A percentile compares a stretch with the other conserved stretches of the same genome.
phyloP scores from a whole-genome alignment of 2,888 invertebrate genomes.

The Pachydiplax longipennis region DNA sequence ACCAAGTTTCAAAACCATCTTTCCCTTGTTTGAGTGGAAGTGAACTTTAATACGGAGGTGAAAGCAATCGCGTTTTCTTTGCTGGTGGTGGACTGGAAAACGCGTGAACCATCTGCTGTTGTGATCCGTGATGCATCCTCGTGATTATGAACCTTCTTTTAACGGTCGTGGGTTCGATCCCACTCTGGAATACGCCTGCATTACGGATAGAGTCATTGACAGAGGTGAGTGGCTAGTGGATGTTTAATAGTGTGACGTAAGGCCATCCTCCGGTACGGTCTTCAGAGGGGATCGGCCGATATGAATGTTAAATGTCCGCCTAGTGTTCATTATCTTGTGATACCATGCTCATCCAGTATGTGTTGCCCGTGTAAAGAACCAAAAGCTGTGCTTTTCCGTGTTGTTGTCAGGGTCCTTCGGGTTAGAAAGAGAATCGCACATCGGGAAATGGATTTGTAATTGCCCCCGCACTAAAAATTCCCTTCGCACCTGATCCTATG shows the following conservation, averaged over 20 bases:
- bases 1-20: background rate
- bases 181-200: slow-evolving; percentile 29
- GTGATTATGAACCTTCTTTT: slow-evolving; percentile 15
- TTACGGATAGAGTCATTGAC: slow-evolving; percentile 24
- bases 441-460: background rate
- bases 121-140: slow-evolving; percentile 30
- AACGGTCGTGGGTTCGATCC: slow-evolving; percentile 27
- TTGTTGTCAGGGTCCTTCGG: too few species aligned
- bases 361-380: background rate
- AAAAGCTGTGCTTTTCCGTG: too few species aligned
- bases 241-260: background rate
- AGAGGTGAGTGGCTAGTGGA: background rate
- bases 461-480: background rate
- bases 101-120: background rate
- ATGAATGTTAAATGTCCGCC: background rate
- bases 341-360: too few species aligned
- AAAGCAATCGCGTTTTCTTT: background rate
- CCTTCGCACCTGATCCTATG: background rate
- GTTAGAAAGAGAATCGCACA: too few species aligned
- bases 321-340: background rate
- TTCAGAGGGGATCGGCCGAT: background rate
- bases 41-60: background rate
- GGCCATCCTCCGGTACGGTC: background rate
- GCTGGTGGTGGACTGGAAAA: background rate
- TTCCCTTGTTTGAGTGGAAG: background rate